These are phyloP conservation scores for Camponotus floridanus DNA, from an alignment of 1,140 invertebrate genomes.

Conservation along the genomic window DNA sequence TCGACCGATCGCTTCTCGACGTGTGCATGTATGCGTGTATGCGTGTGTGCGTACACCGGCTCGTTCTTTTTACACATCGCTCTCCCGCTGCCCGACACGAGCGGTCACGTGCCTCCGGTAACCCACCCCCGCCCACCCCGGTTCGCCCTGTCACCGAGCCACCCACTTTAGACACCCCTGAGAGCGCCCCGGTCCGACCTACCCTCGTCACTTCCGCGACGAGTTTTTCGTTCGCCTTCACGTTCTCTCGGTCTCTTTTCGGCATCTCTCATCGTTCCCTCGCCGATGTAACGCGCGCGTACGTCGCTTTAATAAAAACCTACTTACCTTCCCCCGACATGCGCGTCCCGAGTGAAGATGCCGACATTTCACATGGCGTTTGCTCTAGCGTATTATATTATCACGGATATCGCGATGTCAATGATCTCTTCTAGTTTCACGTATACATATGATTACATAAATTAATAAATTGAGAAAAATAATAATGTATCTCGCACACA, in stretches of 20 bases:
- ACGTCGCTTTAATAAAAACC: conserved; percentile 78
- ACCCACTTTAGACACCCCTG: conserved; percentile 79
- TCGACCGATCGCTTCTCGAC: conserved; percentile 68
- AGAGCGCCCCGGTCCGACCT: conserved; percentile 55
- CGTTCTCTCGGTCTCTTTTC: conserved; percentile 47
- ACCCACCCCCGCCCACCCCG: conserved; percentile 66
- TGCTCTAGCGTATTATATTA: conserved; percentile 46
- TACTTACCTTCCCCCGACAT: conserved; percentile 72
- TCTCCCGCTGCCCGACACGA: conserved; percentile 77
- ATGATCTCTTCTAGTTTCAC: neutral
- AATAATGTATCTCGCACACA: neutral
- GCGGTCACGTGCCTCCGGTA: conserved; percentile 79
- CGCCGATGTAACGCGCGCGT: conserved; percentile 36
- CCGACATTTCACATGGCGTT: conserved; percentile 32
- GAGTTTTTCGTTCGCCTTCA: conserved; percentile 63
- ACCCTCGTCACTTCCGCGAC: conserved; percentile 71
- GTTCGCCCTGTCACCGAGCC: conserved; percentile 78
- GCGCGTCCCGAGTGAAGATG: conserved; percentile 61
- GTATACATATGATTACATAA: neutral
- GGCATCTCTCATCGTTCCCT: neutral
- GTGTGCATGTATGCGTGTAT: conserved; percentile 35
- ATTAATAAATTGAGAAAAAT: neutral
- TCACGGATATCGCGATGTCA: conserved; percentile 38
- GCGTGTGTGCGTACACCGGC: conserved; percentile 48
- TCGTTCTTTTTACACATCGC: conserved; percentile 74